These are phyloP conservation scores for Macrosoma leucophasiata DNA, from an alignment of 2,888 invertebrate genomes.

Conservation along the genomic window DNA sequence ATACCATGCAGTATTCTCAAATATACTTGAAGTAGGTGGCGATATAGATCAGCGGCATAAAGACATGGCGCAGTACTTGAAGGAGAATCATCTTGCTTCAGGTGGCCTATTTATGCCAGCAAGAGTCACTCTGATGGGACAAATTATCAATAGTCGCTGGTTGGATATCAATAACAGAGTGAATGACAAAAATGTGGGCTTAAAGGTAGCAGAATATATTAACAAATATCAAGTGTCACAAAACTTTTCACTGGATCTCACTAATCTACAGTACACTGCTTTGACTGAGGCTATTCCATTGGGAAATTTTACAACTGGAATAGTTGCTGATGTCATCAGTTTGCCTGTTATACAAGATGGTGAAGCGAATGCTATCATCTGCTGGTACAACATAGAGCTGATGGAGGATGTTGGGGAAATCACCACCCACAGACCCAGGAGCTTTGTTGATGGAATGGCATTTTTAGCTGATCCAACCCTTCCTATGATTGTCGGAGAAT, in stretches of 20 bases:
- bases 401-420: constrained; percentile 49
- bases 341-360: constrained; percentile 51
- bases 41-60: constrained; percentile 63
- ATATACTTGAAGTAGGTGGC: constrained; percentile 74
- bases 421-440: constrained; percentile 54
- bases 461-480: constrained; percentile 55
- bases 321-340: constrained; percentile 31
- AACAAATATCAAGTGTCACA: constrained; percentile 78
- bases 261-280: constrained; percentile 50
- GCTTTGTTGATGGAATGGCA: constrained; percentile 65
- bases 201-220: constrained; percentile 70
- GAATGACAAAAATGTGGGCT: constrained; percentile 72
- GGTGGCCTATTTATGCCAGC: constrained; percentile 72
- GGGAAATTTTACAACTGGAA: constrained; percentile 32
- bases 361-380: constrained; percentile 64
- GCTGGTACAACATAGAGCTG: constrained; percentile 72
- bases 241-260: constrained; percentile 67
- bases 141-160: constrained; percentile 77
- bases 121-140: constrained; percentile 66
- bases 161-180: constrained; percentile 75
- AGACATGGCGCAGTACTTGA: constrained; percentile 40
- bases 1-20: constrained; percentile 72
- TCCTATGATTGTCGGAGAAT: constrained; percentile 36
- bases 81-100: constrained; percentile 44
- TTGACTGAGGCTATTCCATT: constrained; percentile 48